Evolutionary conservation across 2,797 vertebrate species (phyloP).

Genomic region (Glossophaga mutica): DNA sequence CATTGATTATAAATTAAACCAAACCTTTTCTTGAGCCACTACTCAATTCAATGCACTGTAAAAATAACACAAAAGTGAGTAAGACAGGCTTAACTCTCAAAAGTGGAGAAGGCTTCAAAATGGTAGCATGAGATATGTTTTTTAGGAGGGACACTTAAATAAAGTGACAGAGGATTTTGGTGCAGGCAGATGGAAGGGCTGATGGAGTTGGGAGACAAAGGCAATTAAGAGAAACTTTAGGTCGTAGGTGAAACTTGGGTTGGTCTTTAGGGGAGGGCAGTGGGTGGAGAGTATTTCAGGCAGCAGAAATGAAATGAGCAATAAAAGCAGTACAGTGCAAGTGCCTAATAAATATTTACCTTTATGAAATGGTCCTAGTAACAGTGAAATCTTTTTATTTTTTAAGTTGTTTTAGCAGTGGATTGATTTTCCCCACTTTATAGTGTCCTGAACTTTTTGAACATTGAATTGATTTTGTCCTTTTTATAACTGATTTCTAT

Average conservation of each 20-base stretch:
- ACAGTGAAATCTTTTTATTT: not conserved
- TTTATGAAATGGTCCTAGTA: not conserved
- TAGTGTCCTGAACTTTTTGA: not conserved
- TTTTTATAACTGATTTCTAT: not conserved
- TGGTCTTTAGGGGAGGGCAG: not conserved
- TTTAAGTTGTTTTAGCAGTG: not conserved
- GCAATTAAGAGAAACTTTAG: not conserved
- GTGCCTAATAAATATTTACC: not conserved
- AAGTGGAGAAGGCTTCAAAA: not conserved
- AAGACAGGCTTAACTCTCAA: not conserved
- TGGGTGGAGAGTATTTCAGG: not conserved
- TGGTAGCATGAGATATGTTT: not conserved
- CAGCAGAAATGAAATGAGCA: slow-evolving; percentile 5
- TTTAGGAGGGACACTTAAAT: not conserved
- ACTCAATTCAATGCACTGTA: not conserved
- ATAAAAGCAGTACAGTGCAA: not conserved
- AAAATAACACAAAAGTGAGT: not conserved
- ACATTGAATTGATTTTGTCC: not conserved
- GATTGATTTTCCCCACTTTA: not conserved
- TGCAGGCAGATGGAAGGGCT: not conserved
- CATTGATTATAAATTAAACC: not conserved
- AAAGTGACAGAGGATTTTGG: not conserved
- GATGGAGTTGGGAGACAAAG: not conserved
- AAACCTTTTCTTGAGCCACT: not conserved
- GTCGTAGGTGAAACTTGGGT: not conserved